phyloP scores from a whole-genome alignment of 23 tunicate species.

The Halocynthia aurantium region DNA sequence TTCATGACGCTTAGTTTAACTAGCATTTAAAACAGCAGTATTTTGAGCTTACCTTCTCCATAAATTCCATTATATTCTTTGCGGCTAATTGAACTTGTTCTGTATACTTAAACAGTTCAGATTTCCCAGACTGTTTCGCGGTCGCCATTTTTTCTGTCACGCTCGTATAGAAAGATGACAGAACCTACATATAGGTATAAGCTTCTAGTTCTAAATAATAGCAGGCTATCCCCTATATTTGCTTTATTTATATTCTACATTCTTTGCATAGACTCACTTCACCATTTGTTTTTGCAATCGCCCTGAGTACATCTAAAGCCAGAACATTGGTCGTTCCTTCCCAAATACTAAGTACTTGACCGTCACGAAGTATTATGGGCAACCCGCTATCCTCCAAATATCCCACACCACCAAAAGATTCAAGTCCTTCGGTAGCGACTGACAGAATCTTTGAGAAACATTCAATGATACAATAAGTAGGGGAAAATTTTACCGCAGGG shows the following conservation, averaged over 20 bases:
- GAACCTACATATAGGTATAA: not conserved
- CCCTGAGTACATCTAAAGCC: conserved; percentile 65
- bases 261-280: conserved; percentile 26
- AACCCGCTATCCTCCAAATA: conserved; percentile 89
- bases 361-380: conserved; percentile 82
- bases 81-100: not conserved
- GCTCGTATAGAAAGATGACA: conserved; percentile 9
- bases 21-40: not conserved
- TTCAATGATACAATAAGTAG: not conserved
- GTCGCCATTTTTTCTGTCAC: not conserved
- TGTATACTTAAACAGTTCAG: not conserved
- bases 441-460: conserved; percentile 28
- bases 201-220: not conserved
- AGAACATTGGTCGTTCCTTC: conserved; percentile 94
- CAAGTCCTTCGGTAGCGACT: conserved; percentile 81
- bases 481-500: not conserved
- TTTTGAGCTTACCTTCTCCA: conserved; percentile 2
- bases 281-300: conserved; percentile 73
- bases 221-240: not conserved
- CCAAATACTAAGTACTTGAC: conserved; percentile 93
- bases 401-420: conserved; percentile 94
- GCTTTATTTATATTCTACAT: not conserved
- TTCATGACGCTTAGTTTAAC: not conserved
- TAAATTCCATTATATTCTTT: not conserved
- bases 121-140: not conserved